phyloP scores from a whole-genome alignment of 2,113 vertebrate species.

The cat (Felis catus) region DNA sequence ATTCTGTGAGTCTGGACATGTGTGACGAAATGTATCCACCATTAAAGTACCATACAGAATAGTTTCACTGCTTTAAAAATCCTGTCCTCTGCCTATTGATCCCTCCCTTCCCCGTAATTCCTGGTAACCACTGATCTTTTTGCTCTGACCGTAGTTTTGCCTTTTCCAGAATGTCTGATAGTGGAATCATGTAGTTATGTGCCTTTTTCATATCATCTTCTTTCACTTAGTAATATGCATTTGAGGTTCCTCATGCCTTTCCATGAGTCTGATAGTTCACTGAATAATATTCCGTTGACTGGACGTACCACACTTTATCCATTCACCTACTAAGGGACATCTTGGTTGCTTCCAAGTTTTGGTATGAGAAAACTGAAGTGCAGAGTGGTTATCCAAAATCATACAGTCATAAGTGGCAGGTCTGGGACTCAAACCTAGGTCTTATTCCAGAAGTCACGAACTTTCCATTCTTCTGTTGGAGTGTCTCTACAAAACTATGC shows the following conservation, averaged over 20 bases:
- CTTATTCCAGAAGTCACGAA: neutral
- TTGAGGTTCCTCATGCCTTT: neutral
- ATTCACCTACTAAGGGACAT: neutral
- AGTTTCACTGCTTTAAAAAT: neutral
- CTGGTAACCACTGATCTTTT: neutral
- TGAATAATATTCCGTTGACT: neutral
- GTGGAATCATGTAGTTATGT: neutral
- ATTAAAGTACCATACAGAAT: neutral
- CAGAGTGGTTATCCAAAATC: neutral
- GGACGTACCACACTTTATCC: neutral
- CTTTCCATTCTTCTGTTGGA: neutral
- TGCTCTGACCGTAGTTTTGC: neutral
- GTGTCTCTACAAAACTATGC: neutral
- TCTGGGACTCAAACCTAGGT: neutral
- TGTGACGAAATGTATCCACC: neutral
- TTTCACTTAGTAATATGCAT: neutral
- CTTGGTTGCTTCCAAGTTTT: neutral
- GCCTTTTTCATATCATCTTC: neutral
- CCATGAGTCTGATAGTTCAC: neutral
- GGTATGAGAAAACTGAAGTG: neutral
- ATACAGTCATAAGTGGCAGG: neutral
- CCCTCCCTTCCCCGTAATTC: neutral
- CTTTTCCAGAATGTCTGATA: neutral
- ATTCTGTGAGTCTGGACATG: neutral
- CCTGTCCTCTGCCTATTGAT: neutral